A percentile compares a stretch with the other conserved stretches of the same genome.
Evolutionary conservation across 2,113 vertebrate genomes (phyloP).

Genomic region (Isurus oxyrinchus): DNA sequence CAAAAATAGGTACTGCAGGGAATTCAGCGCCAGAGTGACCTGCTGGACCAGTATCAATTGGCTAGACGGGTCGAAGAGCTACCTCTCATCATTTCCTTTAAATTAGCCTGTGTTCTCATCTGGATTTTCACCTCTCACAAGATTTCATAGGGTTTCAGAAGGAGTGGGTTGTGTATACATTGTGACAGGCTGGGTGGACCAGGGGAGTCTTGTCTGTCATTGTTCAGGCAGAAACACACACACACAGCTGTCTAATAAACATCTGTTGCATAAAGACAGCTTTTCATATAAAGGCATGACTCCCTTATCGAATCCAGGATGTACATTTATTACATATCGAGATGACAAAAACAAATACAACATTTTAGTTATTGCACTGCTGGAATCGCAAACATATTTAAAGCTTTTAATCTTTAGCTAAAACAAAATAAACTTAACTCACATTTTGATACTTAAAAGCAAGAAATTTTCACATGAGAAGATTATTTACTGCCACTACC

Average conservation of each 20-base stretch:
- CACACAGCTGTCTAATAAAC: neutral
- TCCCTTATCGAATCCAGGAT: neutral
- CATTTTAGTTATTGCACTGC: neutral
- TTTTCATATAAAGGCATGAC: neutral
- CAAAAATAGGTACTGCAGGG: too few species aligned
- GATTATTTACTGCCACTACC: neutral
- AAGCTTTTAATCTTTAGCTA: neutral
- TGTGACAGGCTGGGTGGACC: too few species aligned
- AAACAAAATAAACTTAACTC: neutral
- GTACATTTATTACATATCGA: neutral
- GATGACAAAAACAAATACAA: neutral
- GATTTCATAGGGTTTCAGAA: too few species aligned
- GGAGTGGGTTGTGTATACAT: too few species aligned
- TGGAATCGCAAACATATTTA: neutral
- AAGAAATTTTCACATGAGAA: neutral
- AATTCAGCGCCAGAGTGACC: too few species aligned
- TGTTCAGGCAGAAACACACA: neutral
- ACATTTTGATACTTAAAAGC: neutral
- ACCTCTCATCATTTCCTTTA: too few species aligned
- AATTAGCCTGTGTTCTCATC: too few species aligned
- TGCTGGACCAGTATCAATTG: too few species aligned
- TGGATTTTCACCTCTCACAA: too few species aligned
- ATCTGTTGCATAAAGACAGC: neutral
- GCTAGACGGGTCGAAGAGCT: too few species aligned
- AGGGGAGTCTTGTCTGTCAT: neutral